Percentiles rank a stretch among this genome's conserved stretches.
Conservation (phyloP, 2,113 vertebrate species). For the Anhinga anhinga region DNA sequence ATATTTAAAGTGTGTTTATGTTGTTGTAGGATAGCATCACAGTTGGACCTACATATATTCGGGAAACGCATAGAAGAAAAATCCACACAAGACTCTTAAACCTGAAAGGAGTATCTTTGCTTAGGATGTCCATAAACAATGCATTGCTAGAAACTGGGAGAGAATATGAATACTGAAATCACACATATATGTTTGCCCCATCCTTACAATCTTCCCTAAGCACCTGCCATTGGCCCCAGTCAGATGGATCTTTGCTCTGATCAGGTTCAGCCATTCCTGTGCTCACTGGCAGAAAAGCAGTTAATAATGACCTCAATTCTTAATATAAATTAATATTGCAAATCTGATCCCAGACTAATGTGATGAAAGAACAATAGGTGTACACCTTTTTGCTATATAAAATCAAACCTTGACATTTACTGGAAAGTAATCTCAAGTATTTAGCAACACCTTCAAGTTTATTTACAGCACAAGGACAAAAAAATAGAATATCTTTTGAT, state of each 20-base stretch:
- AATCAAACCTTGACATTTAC: background rate
- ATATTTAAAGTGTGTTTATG: background rate
- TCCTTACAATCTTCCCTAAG: background rate
- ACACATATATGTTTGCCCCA: background rate
- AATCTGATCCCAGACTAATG: background rate
- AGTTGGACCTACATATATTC: background rate
- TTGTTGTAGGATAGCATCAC: background rate
- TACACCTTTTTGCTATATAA: background rate
- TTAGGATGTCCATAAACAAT: background rate
- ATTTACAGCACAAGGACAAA: conserved; percentile 28
- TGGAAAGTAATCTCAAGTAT: background rate
- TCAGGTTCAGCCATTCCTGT: background rate
- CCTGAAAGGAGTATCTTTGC: background rate
- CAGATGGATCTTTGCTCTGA: background rate
- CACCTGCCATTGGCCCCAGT: background rate
- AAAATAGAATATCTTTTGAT: background rate
- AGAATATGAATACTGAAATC: background rate
- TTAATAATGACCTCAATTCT: background rate
- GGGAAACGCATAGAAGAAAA: background rate
- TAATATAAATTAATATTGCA: background rate
- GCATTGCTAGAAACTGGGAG: background rate
- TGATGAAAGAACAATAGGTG: background rate
- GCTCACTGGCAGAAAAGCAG: background rate
- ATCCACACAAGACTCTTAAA: background rate
- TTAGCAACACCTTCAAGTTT: background rate